A percentile compares a stretch with the other conserved stretches of the same genome.
Evolutionary conservation across 2,113 vertebrate species (phyloP).

Genomic region (Archocentrus centrarchus): DNA sequence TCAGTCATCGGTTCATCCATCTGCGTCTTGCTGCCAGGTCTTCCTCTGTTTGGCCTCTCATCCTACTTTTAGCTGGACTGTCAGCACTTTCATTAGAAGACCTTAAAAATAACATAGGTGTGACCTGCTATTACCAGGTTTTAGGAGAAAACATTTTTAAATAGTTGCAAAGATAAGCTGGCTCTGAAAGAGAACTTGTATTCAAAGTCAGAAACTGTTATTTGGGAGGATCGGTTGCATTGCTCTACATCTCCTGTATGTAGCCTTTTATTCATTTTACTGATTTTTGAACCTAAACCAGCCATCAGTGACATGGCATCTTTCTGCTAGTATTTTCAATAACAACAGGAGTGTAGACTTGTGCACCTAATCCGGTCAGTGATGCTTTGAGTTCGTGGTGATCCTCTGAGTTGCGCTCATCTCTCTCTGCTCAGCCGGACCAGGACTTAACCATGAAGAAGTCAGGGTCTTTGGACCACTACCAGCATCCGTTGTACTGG

Average conservation of each 20-base stretch:
- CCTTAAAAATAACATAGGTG: constrained; percentile 16
- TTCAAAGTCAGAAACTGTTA: neutral
- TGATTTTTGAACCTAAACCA: constrained; percentile 5
- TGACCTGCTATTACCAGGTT: neutral
- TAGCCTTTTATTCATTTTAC: neutral
- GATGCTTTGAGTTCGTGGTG: constrained; percentile 44
- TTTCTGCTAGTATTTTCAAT: constrained; percentile 6
- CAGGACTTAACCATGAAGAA: constrained; percentile 84
- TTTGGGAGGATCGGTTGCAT: neutral
- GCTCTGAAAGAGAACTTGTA: neutral
- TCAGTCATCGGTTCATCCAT: constrained; percentile 67
- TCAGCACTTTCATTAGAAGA: constrained; percentile 56
- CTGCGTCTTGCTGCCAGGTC: constrained; percentile 89
- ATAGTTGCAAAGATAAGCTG: constrained; percentile 6
- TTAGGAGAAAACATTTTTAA: constrained; percentile 6
- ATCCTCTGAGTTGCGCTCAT: constrained; percentile 60
- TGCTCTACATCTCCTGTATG: neutral
- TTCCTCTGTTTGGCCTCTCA: constrained; percentile 85
- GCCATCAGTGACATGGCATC: neutral
- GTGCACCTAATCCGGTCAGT: constrained; percentile 1
- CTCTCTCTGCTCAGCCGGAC: constrained; percentile 64
- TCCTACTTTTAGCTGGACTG: constrained; percentile 43
- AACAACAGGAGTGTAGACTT: constrained; percentile 17
- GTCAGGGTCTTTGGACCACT: constrained; percentile 97
- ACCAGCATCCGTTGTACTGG: constrained; percentile 96